Evolutionary conservation across 2,797 vertebrate species (phyloP).

Genomic region (Pampus argenteus): DNA sequence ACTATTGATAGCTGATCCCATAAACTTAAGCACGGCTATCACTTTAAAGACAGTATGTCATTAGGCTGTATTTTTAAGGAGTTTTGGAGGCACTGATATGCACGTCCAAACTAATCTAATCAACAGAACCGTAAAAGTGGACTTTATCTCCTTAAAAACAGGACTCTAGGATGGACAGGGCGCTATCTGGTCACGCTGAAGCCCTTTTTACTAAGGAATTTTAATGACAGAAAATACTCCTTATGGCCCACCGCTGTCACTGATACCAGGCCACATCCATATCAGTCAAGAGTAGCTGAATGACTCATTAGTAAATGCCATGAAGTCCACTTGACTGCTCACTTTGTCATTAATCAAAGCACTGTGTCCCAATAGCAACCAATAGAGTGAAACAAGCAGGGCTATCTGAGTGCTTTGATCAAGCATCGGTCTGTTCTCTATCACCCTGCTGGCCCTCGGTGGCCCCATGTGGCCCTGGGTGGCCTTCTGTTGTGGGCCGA

Average conservation of each 20-base stretch:
- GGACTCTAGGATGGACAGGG: neutral
- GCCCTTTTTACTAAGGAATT: conserved; percentile 50
- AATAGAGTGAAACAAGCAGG: conserved; percentile 52
- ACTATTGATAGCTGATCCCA: no score
- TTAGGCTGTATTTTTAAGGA: neutral
- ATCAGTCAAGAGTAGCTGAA: conserved; percentile 59
- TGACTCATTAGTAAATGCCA: conserved; percentile 68
- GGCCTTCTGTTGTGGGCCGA: conserved; percentile 33
- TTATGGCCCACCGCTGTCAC: conserved; percentile 29
- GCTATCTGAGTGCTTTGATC: conserved; percentile 75
- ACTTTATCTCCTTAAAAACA: conserved; percentile 30
- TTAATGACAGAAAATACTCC: conserved; percentile 32
- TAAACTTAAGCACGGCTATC: neutral
- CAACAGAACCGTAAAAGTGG: neutral
- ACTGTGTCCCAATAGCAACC: conserved; percentile 46
- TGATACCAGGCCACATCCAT: conserved; percentile 58
- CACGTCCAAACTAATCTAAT: conserved; percentile 3
- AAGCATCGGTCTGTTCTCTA: conserved; percentile 59
- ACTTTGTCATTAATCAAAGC: conserved; percentile 73
- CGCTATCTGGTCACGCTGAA: conserved; percentile 6
- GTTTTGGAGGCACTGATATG: neutral
- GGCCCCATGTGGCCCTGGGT: conserved; percentile 37
- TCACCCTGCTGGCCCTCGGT: conserved; percentile 49
- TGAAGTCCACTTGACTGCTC: conserved; percentile 50
- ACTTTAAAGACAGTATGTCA: no score